Evolutionary conservation across 2,113 vertebrate genomes (phyloP).

Genomic region (Alligator mississippiensis): DNA sequence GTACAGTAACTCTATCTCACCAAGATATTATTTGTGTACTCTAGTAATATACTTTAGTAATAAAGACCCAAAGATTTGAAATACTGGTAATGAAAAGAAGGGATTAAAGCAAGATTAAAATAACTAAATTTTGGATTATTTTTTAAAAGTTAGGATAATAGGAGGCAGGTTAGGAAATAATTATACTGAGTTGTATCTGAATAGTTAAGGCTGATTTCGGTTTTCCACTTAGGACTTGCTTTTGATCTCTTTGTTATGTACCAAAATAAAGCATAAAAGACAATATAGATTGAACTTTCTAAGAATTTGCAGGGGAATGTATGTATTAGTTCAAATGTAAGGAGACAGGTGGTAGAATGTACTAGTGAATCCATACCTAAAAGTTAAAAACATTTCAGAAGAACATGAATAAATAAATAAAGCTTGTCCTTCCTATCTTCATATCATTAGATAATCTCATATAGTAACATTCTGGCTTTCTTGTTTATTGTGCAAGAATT

Average conservation of each 20-base stretch:
- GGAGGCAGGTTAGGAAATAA: too few species aligned
- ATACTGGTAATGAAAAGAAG: too few species aligned
- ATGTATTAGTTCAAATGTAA: background rate
- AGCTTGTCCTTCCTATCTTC: background rate
- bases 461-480: background rate
- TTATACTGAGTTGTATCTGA: too few species aligned
- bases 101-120: too few species aligned
- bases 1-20: background rate
- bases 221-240: background rate
- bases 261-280: background rate
- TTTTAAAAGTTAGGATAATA: too few species aligned
- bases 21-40: too few species aligned
- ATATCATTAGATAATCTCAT: background rate
- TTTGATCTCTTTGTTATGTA: background rate
- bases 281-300: background rate
- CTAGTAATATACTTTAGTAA: too few species aligned
- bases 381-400: background rate
- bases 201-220: background rate
- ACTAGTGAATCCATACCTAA: background rate
- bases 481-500: background rate
- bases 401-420: background rate
- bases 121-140: too few species aligned
- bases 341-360: background rate
- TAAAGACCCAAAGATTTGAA: too few species aligned
- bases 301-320: background rate